phyloP scores from a whole-genome alignment of 2,888 invertebrate species.

The Phytoseiulus persimilis region DNA sequence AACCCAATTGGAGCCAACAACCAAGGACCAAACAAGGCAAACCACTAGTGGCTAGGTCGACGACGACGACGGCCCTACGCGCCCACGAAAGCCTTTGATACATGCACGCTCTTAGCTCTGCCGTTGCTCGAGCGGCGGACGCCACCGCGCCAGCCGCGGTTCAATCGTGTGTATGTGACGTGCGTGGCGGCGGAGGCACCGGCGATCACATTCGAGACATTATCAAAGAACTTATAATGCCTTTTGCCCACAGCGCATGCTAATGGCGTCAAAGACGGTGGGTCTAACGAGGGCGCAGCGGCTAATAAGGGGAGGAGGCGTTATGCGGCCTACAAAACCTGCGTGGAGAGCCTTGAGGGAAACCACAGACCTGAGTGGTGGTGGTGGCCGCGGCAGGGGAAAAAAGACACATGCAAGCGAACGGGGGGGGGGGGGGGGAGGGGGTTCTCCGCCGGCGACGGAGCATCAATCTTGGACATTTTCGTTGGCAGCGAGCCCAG shows the following conservation, averaged over 20 bases:
- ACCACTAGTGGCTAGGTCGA: neutral
- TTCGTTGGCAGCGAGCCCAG: too few relatives aligned
- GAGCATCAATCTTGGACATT: neutral
- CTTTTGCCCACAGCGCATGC: neutral
- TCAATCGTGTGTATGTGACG: neutral
- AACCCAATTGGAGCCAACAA: slow-evolving; percentile 24
- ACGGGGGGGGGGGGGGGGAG: too few relatives aligned
- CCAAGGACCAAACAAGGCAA: slow-evolving; percentile 6
- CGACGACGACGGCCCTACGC: neutral
- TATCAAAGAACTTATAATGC: neutral
- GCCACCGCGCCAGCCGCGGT: neutral
- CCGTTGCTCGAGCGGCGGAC: neutral
- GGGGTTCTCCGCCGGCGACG: too few relatives aligned
- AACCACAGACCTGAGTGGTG: neutral
- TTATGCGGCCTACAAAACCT: neutral
- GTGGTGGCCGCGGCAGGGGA: too few relatives aligned
- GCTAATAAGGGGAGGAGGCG: neutral
- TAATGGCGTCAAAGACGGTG: neutral
- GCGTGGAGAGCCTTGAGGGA: too few relatives aligned
- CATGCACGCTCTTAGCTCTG: neutral
- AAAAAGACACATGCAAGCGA: too few relatives aligned
- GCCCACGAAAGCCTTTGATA: neutral
- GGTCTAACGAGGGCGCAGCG: neutral
- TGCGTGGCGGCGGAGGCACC: neutral
- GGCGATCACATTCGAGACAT: neutral